Evolutionary conservation across 2,113 vertebrate species (phyloP).

Genomic region (Oreochromis niloticus): DNA sequence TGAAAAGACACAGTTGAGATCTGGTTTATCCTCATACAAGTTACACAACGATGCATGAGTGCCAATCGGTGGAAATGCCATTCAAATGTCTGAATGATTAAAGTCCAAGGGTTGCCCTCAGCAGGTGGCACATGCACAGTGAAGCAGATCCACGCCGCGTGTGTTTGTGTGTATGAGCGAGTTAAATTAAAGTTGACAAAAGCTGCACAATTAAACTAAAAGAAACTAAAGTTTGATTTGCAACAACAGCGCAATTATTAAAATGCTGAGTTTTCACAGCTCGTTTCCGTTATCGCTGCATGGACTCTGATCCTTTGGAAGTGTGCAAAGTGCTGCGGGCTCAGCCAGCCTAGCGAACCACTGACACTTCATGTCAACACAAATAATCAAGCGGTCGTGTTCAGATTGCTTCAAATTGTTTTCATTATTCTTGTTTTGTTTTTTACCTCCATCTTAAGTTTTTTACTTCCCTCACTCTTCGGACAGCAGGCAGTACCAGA

Average conservation of each 20-base stretch:
- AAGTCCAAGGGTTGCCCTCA: background rate
- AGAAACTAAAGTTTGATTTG: background rate
- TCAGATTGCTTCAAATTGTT: background rate
- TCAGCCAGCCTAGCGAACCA: background rate
- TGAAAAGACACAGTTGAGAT: background rate
- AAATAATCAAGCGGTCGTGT: rapidly evolving
- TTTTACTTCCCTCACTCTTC: background rate
- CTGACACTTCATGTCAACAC: background rate
- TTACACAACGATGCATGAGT: rapidly evolving
- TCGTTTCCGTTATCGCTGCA: background rate
- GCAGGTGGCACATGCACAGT: background rate
- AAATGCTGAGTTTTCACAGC: background rate
- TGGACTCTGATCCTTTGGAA: slow-evolving; percentile 34
- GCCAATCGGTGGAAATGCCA: background rate
- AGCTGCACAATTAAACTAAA: background rate
- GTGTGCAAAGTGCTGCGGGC: background rate
- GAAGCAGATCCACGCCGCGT: background rate
- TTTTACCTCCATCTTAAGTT: slow-evolving; percentile 39
- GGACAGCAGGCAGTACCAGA: background rate
- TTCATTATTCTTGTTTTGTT: rapidly evolving
- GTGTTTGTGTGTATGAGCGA: background rate
- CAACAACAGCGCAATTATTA: background rate
- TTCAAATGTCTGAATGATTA: background rate
- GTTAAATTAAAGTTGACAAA: background rate
- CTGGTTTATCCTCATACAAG: background rate